These are phyloP conservation scores for Crypturellus tataupa DNA, from an alignment of 2,797 vertebrate species.

Conservation along the genomic window DNA sequence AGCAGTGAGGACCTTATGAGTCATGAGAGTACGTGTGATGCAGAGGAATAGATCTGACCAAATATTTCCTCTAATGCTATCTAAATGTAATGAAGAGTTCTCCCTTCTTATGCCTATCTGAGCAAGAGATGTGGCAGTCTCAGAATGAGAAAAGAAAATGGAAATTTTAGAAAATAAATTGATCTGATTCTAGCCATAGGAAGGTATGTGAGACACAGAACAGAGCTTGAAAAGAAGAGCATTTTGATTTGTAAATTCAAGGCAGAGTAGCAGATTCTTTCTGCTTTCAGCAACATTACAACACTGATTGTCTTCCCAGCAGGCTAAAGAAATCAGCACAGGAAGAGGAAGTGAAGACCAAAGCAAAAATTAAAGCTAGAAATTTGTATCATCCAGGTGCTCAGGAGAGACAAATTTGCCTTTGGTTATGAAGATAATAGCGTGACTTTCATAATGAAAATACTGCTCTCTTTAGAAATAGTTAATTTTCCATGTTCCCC, in stretches of 20 bases:
- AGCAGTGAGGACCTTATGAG: neutral
- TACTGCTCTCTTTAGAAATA: neutral
- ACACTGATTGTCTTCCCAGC: conserved; percentile 2
- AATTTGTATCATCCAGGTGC: neutral
- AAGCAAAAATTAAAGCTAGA: conserved; percentile 23
- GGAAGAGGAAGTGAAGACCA: conserved; percentile 19
- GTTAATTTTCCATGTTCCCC: neutral
- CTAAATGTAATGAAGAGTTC: neutral
- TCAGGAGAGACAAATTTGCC: neutral
- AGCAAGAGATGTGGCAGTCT: conserved; percentile 27
- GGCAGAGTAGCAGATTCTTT: conserved; percentile 31
- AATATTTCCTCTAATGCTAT: conserved; percentile 16
- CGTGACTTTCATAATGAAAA: neutral
- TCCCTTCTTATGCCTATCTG: neutral
- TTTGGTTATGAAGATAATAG: neutral
- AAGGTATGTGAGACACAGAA: neutral
- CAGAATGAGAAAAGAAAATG: conserved; percentile 34
- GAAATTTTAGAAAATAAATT: conserved; percentile 56
- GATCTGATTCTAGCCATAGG: neutral
- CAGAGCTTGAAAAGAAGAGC: neutral
- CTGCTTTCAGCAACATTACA: conserved; percentile 27
- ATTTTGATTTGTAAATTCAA: conserved; percentile 55
- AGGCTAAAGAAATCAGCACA: conserved; percentile 42
- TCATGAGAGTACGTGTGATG: neutral
- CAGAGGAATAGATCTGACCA: conserved; percentile 10